These are phyloP conservation scores for Halichoeres trimaculatus DNA, from an alignment of 2,113 vertebrate genomes.

Conservation along the genomic window DNA sequence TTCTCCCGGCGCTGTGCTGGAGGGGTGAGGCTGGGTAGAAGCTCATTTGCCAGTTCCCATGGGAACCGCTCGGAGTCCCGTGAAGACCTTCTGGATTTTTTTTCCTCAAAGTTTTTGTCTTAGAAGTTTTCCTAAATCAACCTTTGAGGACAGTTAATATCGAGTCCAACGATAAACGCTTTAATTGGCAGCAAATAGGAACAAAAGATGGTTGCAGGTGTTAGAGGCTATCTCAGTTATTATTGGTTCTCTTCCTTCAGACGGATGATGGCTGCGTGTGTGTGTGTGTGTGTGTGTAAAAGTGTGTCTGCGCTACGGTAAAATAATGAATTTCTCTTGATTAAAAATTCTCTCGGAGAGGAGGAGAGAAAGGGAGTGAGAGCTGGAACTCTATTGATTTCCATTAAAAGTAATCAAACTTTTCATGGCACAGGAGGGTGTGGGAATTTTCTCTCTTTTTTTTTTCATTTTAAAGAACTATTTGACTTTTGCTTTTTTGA, in stretches of 20 bases:
- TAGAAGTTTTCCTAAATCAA: slow-evolving; percentile 60
- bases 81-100: slow-evolving; percentile 47
- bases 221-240: slow-evolving; percentile 41
- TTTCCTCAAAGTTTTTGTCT: slow-evolving; percentile 53
- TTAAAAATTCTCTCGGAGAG: slow-evolving; percentile 76
- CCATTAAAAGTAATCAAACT: slow-evolving; percentile 86
- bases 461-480: slow-evolving; percentile 67
- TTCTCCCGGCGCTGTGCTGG: slow-evolving; percentile 60
- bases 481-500: slow-evolving; percentile 72
- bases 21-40: slow-evolving; percentile 52
- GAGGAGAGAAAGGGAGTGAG: slow-evolving; percentile 47
- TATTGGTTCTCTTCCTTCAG: slow-evolving; percentile 52
- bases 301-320: slow-evolving; percentile 21
- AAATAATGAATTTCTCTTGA: slow-evolving; percentile 83
- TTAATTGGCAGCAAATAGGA: slow-evolving; percentile 35
- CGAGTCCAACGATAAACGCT: slow-evolving; percentile 31
- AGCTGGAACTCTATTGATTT: slow-evolving; percentile 84
- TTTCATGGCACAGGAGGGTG: slow-evolving; percentile 70
- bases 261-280: slow-evolving; percentile 15
- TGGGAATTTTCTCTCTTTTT: slow-evolving; percentile 49
- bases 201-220: slow-evolving; percentile 3
- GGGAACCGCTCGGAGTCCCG: slow-evolving; percentile 68
- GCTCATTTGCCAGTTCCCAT: slow-evolving; percentile 78
- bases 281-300: not conserved
- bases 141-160: slow-evolving; percentile 39